These are phyloP conservation scores for Drosophila pseudotalamancana DNA, from an alignment of 2,888 invertebrate species.

Conservation along the genomic window DNA sequence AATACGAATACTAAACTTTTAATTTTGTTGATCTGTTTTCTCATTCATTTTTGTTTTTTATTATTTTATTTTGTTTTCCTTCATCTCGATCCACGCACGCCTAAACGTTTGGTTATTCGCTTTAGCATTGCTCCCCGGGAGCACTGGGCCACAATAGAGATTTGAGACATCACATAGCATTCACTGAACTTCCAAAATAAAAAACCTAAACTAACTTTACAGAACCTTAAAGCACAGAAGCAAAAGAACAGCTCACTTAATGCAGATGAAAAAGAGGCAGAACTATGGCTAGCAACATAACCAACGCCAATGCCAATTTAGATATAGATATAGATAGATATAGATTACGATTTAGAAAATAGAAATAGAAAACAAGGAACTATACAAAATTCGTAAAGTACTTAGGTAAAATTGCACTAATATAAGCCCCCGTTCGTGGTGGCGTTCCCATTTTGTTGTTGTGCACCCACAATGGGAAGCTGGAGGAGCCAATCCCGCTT, in stretches of 20 bases:
- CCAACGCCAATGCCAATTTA: conserved; percentile 39
- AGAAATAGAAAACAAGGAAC: conserved; percentile 75
- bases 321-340: conserved; percentile 13
- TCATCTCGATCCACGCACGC: conserved; percentile 50
- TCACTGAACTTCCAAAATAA: conserved; percentile 52
- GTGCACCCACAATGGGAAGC: conserved; percentile 39
- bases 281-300: conserved; percentile 34
- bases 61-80: conserved; percentile 32
- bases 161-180: conserved; percentile 78
- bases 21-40: conserved; percentile 74
- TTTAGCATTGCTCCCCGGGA: conserved; percentile 58
- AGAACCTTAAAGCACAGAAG: conserved; percentile 54
- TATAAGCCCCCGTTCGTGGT: conserved; percentile 52
- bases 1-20: conserved; percentile 76
- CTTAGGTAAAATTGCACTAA: conserved; percentile 73
- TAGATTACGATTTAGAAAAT: conserved; percentile 54
- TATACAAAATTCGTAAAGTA: conserved; percentile 77
- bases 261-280: conserved; percentile 25
- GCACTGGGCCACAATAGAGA: conserved; percentile 74
- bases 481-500: conserved; percentile 77
- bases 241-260: conserved; percentile 51
- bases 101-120: conserved; percentile 28
- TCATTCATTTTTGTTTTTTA: conserved; percentile 23
- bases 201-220: conserved; percentile 69
- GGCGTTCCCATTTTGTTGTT: conserved; percentile 46